These are phyloP conservation scores for Paralvinella palmiformis DNA, from an alignment of 1,140 invertebrate genomes.

Conservation along the genomic window DNA sequence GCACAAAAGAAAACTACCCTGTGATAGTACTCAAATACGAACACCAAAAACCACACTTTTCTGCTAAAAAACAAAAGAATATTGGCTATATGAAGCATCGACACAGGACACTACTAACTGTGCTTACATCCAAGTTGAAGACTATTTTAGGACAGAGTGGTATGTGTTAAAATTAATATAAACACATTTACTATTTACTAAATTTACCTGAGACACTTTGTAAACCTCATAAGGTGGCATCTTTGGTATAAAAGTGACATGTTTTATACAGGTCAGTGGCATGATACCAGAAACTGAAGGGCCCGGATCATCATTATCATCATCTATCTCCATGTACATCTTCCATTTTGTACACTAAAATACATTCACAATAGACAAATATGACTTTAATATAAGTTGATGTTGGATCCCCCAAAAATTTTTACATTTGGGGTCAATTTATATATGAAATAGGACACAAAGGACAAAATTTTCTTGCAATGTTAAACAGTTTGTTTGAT, in stretches of 20 bases:
- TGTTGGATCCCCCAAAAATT: not conserved
- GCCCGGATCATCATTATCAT: slow-evolving; percentile 35
- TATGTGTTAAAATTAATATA: not conserved
- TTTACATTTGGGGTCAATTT: slow-evolving; percentile 4
- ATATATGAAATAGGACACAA: not conserved
- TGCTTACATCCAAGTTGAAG: too few relatives aligned
- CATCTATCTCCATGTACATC: slow-evolving; percentile 48
- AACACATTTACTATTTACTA: not conserved
- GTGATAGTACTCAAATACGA: not conserved
- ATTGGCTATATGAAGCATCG: too few relatives aligned
- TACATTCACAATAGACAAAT: not conserved
- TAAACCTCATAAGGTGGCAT: slow-evolving; percentile 26
- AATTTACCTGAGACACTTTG: slow-evolving; percentile 20
- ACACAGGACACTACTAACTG: too few relatives aligned
- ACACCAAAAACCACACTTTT: not conserved
- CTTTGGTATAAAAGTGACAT: slow-evolving; percentile 40
- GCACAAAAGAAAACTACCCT: not conserved
- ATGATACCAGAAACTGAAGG: slow-evolving; percentile 16
- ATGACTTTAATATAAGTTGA: not conserved
- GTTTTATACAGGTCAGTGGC: slow-evolving; percentile 36
- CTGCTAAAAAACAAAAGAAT: too few relatives aligned
- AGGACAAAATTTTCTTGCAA: not conserved
- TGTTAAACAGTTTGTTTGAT: slow-evolving; percentile 1
- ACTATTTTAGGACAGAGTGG: too few relatives aligned
- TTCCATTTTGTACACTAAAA: slow-evolving; percentile 49